Conservation (phyloP, 1,140 invertebrate genomes). For the Drosophila subobscura region DNA sequence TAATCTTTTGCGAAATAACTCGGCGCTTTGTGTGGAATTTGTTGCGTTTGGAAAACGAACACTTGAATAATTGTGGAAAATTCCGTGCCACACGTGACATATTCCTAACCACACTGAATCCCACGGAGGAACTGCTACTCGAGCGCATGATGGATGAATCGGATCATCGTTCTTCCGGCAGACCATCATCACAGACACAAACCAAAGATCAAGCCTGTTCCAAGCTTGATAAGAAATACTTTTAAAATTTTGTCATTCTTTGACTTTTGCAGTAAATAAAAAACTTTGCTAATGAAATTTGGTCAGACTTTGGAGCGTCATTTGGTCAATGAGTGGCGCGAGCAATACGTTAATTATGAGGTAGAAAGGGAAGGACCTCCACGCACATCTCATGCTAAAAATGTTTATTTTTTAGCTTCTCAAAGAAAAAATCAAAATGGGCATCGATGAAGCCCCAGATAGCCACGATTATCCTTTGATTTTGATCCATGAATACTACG, state of each 20-base stretch:
- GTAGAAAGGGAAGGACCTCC: constrained; percentile 3
- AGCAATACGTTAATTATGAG: constrained; percentile 68
- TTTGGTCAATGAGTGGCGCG: constrained; percentile 69
- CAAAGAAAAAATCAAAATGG: constrained; percentile 7
- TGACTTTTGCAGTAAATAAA: neutral
- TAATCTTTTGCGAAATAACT: constrained; percentile 39
- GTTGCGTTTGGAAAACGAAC: constrained; percentile 63
- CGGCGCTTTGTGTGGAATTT: constrained; percentile 73
- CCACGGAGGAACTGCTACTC: constrained; percentile 16
- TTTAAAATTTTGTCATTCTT: constrained; percentile 2
- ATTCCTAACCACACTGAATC: constrained; percentile 27
- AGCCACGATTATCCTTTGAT: neutral
- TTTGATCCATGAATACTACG: neutral
- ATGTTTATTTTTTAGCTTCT: neutral
- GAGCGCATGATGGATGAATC: constrained; percentile 39
- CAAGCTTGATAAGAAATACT: constrained; percentile 32
- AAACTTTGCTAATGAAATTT: constrained; percentile 60
- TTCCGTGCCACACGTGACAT: constrained; percentile 62
- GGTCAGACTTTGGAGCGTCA: constrained; percentile 58
- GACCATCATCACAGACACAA: neutral
- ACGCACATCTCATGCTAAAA: neutral
- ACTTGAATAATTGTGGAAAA: constrained; percentile 61
- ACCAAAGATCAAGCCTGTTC: neutral
- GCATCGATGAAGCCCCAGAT: constrained; percentile 22
- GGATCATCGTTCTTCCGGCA: neutral